Base-by-base conservation (phyloP, 2,113 vertebrate species). In the Eublepharis macularius region DNA sequence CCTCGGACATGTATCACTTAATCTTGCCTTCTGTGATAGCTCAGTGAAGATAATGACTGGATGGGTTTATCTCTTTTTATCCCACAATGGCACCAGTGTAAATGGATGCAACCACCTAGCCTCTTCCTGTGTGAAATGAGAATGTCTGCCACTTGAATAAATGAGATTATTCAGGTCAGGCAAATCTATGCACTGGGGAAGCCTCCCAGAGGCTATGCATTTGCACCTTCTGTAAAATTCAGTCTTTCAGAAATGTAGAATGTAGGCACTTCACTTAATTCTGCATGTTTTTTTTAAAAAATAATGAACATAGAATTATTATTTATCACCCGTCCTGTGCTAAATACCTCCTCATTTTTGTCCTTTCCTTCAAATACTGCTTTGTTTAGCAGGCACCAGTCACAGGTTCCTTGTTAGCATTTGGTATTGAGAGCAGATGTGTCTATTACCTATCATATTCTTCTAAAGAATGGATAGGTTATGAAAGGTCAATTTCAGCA, bases 361-460 rank as follows among this genome's bases (percentile, higher is more conserved):
- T 70, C 89, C 88, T 86, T 94, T 94, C 82, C 94, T 90, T 93
- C 94, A 93, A 93, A 90, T 86, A 72, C 90, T 85, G 92, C 94
- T 66, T 92, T 93, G 90, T 94, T 95, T 94, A 95, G 93, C 90
- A 93, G 84, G 75, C 86, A 89, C 94, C 93, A 95, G n/a, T 93
- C 93, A 90, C 86, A 94, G 91, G 92, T 94, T 70, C 16, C 17
- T 84, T 54, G 29, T 95, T 94, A 94, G 92, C 91, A 92, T 96
- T 95, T 93, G 91, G 94, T 96, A 96, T 96, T 96, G 94, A 93
- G 95, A 96, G 95, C 96, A 97, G 97, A 97, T 97, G 96, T 97
- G 92, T 90, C 89, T 92, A 89, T 87, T 95, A 91, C 93, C 94
- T 95, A 92, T 95, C 91, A 82, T 91, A 90, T 92, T 95, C 94